Evolutionary conservation across 2,888 invertebrate species (phyloP).

Genomic region (Cyclophora punctaria): DNA sequence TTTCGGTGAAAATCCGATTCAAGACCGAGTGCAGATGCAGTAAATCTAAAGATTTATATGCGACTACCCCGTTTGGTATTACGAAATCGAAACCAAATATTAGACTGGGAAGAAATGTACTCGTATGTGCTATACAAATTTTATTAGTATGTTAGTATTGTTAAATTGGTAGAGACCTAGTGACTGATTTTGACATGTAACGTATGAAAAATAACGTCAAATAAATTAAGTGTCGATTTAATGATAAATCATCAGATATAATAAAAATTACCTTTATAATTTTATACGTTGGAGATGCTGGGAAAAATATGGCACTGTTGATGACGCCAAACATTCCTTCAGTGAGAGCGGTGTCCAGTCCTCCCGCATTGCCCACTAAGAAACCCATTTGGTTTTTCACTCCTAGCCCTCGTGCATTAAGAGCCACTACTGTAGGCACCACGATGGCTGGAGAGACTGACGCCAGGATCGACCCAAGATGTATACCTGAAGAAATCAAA

Average conservation of each 20-base stretch:
- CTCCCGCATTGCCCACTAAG: conserved; percentile 93
- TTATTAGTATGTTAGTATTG: too few relatives aligned
- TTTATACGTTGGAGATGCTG: conserved; percentile 77
- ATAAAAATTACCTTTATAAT: conserved; percentile 49
- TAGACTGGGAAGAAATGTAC: too few relatives aligned
- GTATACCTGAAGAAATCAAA: conserved; percentile 65
- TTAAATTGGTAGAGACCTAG: too few relatives aligned
- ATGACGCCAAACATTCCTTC: conserved; percentile 95
- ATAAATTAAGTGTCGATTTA: too few relatives aligned
- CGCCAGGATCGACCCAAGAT: conserved; percentile 88
- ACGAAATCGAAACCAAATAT: neutral
- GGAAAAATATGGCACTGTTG: conserved; percentile 89
- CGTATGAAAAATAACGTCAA: too few relatives aligned
- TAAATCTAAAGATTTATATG: conserved; percentile 5
- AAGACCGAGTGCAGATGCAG: conserved; percentile 2
- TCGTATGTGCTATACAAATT: too few relatives aligned
- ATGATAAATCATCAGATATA: too few relatives aligned
- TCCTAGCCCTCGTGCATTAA: conserved; percentile 89
- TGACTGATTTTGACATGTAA: too few relatives aligned
- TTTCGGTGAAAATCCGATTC: conserved; percentile 5
- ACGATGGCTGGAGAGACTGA: conserved; percentile 98
- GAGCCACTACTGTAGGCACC: conserved; percentile 88
- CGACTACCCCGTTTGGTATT: neutral
- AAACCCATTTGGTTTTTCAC: conserved; percentile 94
- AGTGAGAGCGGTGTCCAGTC: conserved; percentile 95